phyloP scores from a whole-genome alignment of 2,797 vertebrate species.

The Neomorphus geoffroyi region DNA sequence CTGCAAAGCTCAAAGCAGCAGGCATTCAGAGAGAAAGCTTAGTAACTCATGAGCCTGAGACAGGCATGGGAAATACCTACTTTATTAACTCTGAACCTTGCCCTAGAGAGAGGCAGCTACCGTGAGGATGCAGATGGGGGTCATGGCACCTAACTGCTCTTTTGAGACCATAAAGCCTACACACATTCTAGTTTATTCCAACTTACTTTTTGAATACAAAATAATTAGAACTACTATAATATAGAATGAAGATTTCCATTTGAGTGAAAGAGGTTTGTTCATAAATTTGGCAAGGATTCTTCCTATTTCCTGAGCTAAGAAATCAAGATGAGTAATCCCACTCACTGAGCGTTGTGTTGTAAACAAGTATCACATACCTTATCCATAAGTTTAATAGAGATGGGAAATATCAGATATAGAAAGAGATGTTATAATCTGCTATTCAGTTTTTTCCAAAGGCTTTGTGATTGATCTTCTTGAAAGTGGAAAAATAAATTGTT shows the following conservation, averaged over 20 bases:
- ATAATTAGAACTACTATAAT: neutral
- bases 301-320: neutral
- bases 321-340: neutral
- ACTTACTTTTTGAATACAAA: neutral
- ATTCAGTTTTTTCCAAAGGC: neutral
- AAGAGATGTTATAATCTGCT: neutral
- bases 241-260: neutral
- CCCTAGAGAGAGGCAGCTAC: neutral
- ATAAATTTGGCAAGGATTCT: neutral
- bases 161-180: neutral
- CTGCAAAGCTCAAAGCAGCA: neutral
- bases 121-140: neutral
- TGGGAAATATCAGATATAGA: neutral
- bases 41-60: neutral
- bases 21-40: neutral
- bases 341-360: no score
- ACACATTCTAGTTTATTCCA: fast-evolving
- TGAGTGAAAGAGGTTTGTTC: neutral
- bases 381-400: neutral
- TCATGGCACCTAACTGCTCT: neutral
- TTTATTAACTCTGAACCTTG: neutral
- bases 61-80: neutral
- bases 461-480: neutral
- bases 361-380: neutral
- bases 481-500: neutral